phyloP scores from a whole-genome alignment of 35 echinoderm and acorn worm species.

The Chiridota heheva region DNA sequence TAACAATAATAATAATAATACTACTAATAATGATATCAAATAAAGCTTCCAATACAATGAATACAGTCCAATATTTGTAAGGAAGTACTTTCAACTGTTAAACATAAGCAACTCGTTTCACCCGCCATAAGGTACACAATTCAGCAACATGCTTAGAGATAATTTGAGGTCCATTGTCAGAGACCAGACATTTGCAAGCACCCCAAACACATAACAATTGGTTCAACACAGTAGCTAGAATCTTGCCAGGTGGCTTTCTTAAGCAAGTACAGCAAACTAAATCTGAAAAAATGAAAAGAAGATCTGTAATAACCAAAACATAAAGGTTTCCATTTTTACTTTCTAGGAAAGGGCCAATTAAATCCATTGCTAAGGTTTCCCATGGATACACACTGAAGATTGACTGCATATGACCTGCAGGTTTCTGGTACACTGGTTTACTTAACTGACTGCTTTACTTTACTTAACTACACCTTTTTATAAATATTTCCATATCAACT shows the following conservation, averaged over 20 bases:
- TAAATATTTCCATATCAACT: conserved; percentile 2
- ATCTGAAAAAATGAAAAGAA: conserved; percentile 16
- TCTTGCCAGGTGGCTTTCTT: conserved; percentile 1
- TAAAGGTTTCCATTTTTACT: conserved; percentile 18
- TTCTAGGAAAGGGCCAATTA: conserved; percentile 12
- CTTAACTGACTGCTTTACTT: conserved; percentile 15
- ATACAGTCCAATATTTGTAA: too few species aligned
- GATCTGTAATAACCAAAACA: conserved; percentile 14
- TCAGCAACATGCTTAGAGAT: background rate
- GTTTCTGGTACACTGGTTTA: conserved; percentile 6
- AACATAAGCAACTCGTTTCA: conserved; percentile 3
- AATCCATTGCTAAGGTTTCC: conserved; percentile 15
- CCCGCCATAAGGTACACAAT: conserved; percentile 10
- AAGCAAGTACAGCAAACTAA: background rate
- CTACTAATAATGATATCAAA: too few species aligned
- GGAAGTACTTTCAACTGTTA: background rate
- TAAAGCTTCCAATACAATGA: too few species aligned
- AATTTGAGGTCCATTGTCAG: conserved; percentile 24
- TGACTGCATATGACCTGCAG: background rate
- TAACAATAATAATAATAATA: too few species aligned
- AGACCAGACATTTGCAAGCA: background rate
- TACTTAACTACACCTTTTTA: background rate
- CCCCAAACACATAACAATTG: conserved; percentile 16
- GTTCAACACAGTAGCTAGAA: background rate
- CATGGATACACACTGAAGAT: background rate